Evolutionary conservation across 1,140 invertebrate species (phyloP).

Genomic region (Chionoecetes opilio): DNA sequence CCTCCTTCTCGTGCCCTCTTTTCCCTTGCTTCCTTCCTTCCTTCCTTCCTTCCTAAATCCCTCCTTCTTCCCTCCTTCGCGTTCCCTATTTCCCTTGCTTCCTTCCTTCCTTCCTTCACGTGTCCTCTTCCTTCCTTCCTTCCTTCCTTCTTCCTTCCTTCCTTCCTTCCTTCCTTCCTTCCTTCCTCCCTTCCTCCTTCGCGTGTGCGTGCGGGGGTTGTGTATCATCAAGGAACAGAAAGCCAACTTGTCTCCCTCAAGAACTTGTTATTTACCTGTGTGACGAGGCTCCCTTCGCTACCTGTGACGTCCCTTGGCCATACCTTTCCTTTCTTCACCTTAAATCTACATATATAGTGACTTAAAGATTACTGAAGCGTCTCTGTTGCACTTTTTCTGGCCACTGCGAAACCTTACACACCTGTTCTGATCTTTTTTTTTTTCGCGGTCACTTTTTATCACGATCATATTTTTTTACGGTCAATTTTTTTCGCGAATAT

Average conservation of each 20-base stretch:
- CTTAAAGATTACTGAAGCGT: neutral
- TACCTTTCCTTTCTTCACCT: neutral
- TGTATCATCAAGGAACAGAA: neutral
- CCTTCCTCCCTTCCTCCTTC: neutral
- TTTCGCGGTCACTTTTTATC: too few species aligned
- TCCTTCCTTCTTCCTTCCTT: too few species aligned
- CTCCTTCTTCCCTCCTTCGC: neutral
- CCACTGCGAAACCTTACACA: neutral
- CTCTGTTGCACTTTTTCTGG: neutral
- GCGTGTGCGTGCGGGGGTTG: too few species aligned
- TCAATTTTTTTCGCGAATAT: too few species aligned
- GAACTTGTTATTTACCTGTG: neutral
- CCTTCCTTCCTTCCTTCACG: too few species aligned
- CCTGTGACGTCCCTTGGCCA: neutral
- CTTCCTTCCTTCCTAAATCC: neutral
- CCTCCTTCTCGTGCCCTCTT: neutral
- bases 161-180: too few species aligned
- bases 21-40: neutral
- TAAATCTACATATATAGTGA: neutral
- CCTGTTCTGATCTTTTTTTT: neutral
- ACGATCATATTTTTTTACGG: too few species aligned
- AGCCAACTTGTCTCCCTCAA: slow-evolving; percentile 1
- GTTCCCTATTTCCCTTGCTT: too few species aligned
- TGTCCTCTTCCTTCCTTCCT: too few species aligned
- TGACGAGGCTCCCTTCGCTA: slow-evolving; percentile 3